These are phyloP conservation scores for Itoplectis maculator DNA, from an alignment of 2,888 invertebrate species.

Conservation along the genomic window DNA sequence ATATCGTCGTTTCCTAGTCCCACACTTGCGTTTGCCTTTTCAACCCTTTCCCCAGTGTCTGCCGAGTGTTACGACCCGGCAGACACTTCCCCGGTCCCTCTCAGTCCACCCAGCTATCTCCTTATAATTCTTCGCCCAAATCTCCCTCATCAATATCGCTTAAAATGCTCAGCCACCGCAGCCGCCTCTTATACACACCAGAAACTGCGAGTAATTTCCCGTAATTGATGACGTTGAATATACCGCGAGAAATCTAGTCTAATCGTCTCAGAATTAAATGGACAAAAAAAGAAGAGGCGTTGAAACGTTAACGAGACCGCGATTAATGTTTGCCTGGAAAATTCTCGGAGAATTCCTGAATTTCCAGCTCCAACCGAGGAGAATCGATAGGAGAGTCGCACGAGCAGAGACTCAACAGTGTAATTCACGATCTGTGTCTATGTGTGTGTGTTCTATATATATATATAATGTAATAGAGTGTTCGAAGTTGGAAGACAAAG, in stretches of 20 bases:
- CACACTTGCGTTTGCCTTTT: conserved; percentile 41
- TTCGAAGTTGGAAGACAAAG: conserved; percentile 65
- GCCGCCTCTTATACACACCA: conserved; percentile 3
- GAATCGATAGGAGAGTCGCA: conserved; percentile 27
- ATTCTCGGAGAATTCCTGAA: background rate
- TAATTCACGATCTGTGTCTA: too few relatives aligned
- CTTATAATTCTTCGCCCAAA: conserved; percentile 80
- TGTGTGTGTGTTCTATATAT: too few relatives aligned
- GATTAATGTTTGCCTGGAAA: conserved; percentile 7
- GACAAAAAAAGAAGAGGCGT: background rate
- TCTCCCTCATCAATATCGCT: conserved; percentile 83
- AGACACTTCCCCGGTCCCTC: conserved; percentile 26
- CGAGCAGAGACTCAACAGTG: conserved; percentile 3
- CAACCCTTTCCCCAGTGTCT: conserved; percentile 68
- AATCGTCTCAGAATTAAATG: background rate
- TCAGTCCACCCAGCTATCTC: conserved; percentile 36
- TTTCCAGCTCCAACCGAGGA: conserved; percentile 47
- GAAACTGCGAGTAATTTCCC: conserved; percentile 48
- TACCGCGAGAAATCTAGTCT: background rate
- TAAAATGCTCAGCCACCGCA: conserved; percentile 68
- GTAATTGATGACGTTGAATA: conserved; percentile 48
- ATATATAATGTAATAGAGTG: conserved; percentile 28
- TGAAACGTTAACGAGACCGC: background rate
- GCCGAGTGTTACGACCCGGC: conserved; percentile 42
- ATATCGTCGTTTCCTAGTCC: conserved; percentile 74